Evolutionary conservation across 92 coral and sea anemone species (phyloP).

Genomic region (Zoanthus sansibaricus): DNA sequence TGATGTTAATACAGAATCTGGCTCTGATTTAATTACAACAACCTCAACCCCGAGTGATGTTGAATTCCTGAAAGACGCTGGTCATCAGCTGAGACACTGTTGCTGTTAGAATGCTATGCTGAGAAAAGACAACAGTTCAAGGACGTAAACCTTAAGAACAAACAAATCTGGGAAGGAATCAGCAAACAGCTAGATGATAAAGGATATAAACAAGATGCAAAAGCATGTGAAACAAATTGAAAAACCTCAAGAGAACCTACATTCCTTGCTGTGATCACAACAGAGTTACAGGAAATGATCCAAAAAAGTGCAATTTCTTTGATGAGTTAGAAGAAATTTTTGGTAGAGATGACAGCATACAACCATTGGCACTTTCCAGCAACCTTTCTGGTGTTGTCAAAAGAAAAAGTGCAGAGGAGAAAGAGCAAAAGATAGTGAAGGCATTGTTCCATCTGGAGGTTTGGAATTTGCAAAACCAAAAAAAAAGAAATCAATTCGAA

Average conservation of each 20-base stretch:
- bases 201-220: slow-evolving; percentile 24
- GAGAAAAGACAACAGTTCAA: slow-evolving; percentile 23
- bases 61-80: slow-evolving; percentile 1
- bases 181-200: slow-evolving; percentile 39
- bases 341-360: slow-evolving; percentile 34
- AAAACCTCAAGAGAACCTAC: slow-evolving; percentile 54
- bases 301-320: slow-evolving; percentile 44
- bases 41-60: slow-evolving; percentile 7
- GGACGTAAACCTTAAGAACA: slow-evolving; percentile 51
- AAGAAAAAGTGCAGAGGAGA: neutral
- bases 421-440: neutral
- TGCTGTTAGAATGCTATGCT: slow-evolving; percentile 25
- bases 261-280: slow-evolving; percentile 31
- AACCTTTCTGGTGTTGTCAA: slow-evolving; percentile 44
- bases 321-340: slow-evolving; percentile 51
- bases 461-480: slow-evolving; percentile 16
- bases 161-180: slow-evolving; percentile 42
- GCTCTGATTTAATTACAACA: neutral
- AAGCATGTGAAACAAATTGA: slow-evolving; percentile 51
- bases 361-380: slow-evolving; percentile 26
- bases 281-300: slow-evolving; percentile 44
- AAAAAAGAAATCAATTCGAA: neutral
- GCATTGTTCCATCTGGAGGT: neutral
- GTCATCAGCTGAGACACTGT: slow-evolving; percentile 34
- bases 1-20: slow-evolving; percentile 24